Evolutionary conservation across 1,140 invertebrate genomes (phyloP), one percentile per base, ranked within the genome.

Genomic region (Camponotus pennsylvanicus): DNA sequence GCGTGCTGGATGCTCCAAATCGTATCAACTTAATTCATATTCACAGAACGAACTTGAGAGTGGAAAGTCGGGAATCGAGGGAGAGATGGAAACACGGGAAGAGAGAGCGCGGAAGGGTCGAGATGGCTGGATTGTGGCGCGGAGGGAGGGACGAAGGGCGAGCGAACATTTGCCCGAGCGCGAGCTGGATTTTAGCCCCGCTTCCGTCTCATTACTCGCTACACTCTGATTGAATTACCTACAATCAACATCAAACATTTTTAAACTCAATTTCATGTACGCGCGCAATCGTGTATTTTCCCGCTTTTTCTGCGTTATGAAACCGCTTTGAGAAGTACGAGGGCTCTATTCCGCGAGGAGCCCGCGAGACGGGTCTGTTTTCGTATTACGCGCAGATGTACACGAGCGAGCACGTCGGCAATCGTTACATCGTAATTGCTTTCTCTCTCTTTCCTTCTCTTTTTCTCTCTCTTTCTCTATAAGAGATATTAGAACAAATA

Each of bases 241-340:
- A 92, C 89, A 92, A 94, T 94, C 92, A 91, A 93, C 91, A 92
- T 94, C 90, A 93, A 94, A 93, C 91, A 92, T 93, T 93, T 93
- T 93, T 92, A 90, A 93, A 93, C 90, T 93, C 91, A 92, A 93
- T 93, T 92, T 90, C 88, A 90, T 92, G 86, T 85, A 91, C 91
- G 88, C 86, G 77, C 86, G 77, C 86, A 91, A 84, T 87, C 86
- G 87, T 82, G 85, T 86, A 84, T 87, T 85, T 85, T 66, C 84
- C 71, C 70, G 80, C 85, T 92, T 88, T 87, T 90, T 91, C 86
- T 88, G 70, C 85, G 87, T 90, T 90, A 86, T 88, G 75, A 77
- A 91, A 88, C 73, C 90, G 85, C 88, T 89, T 88, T 90, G 59
- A 76, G 78, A 83, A 82, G 79, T 85, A 76, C 90, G 75, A 70